Evolutionary conservation across 2,113 vertebrate species (phyloP).

Genomic region (Lepus americanus): DNA sequence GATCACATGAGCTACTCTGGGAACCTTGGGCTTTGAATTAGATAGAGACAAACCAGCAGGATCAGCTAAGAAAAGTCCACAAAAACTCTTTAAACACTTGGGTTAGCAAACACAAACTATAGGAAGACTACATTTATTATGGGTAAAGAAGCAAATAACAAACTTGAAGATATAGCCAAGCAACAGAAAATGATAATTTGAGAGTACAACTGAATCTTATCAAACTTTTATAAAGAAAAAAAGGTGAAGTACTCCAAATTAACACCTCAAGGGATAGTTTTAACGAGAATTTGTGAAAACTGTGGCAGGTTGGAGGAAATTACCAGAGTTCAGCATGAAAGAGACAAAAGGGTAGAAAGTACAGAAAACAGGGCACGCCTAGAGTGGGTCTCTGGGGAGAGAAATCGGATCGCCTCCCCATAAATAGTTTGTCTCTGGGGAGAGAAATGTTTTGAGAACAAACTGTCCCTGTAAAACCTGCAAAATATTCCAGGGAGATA

Average conservation of each 20-base stretch:
- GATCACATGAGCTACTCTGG: neutral
- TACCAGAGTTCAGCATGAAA: neutral
- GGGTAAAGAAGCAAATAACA: constrained; percentile 56
- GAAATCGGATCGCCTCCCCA: too few species aligned
- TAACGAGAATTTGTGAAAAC: constrained; percentile 41
- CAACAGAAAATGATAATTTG: constrained; percentile 8
- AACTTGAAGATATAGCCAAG: constrained; percentile 23
- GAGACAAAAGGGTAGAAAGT: neutral
- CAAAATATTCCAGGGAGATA: too few species aligned
- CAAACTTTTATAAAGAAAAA: constrained; percentile 7
- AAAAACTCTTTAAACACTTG: constrained; percentile 25
- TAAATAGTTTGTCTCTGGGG: neutral
- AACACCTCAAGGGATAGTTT: constrained; percentile 2
- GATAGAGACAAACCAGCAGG: neutral
- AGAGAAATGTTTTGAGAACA: neutral
- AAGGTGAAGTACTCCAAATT: neutral
- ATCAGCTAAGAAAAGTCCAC: constrained; percentile 5
- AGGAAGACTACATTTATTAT: neutral
- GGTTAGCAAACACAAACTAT: constrained; percentile 47
- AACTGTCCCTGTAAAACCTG: too few species aligned
- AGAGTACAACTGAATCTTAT: constrained; percentile 42
- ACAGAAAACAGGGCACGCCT: neutral
- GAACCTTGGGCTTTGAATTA: constrained; percentile 30
- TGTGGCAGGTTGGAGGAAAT: constrained; percentile 1
- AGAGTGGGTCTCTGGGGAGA: too few species aligned